Conservation (phyloP, 2,797 vertebrate species). For the Sarcoramphus papa region DNA sequence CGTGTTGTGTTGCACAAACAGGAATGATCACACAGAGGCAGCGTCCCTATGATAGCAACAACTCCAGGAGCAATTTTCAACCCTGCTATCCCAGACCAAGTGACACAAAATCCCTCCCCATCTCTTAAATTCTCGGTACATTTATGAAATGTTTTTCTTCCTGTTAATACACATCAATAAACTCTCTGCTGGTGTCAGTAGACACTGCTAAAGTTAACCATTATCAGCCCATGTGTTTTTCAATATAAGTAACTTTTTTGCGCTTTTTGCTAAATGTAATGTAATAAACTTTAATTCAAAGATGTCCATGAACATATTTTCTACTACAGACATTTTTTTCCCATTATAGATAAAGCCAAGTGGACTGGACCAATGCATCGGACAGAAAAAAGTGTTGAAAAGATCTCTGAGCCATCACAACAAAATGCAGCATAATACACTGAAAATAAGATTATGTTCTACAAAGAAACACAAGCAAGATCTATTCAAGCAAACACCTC, state of each 20-base stretch:
- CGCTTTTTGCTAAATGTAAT: neutral
- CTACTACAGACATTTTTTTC: neutral
- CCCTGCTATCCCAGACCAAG: neutral
- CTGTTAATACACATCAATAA: neutral
- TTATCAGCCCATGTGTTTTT: neutral
- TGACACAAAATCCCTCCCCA: neutral
- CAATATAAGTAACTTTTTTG: neutral
- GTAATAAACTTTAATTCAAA: neutral
- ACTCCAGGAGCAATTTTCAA: neutral
- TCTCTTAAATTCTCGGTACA: neutral
- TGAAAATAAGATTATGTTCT: constrained; percentile 18
- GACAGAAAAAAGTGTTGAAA: neutral
- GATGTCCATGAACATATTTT: neutral
- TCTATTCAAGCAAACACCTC: neutral
- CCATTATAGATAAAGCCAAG: constrained; percentile 26
- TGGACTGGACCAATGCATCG: neutral
- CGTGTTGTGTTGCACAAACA: neutral
- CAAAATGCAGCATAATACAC: constrained; percentile 12
- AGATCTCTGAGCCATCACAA: neutral
- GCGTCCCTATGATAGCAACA: fast-evolving
- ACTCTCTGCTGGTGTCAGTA: neutral
- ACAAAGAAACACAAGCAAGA: neutral
- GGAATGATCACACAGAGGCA: neutral
- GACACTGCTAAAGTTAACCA: neutral
- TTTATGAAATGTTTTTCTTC: neutral